Evolutionary conservation across 1,140 invertebrate species (phyloP), one percentile per base, ranked within the genome.

Genomic region (Hesperophylax magnus): DNA sequence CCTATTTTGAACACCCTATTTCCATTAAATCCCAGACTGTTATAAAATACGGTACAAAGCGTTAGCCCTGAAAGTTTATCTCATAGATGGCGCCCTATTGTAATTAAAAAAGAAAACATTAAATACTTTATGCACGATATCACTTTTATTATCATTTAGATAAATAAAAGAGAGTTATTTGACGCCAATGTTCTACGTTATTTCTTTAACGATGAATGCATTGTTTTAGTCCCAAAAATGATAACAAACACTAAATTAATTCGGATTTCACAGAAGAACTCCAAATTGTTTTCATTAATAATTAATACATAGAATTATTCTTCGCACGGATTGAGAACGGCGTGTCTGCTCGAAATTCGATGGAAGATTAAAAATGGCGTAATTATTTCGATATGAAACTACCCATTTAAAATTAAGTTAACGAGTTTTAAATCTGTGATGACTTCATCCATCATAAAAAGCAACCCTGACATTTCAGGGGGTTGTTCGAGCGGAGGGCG

Each of bases 1-100:
- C 20, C 63, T 65, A 65, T 65, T 65, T 65, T 65, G 15, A n/a
- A 65, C 63, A 65, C 63, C 63, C 63, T 27, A 65, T 65, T 65
- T 27, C 63, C 63, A 65, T 65, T 65, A 22, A 24, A 65, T 22
- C 18, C 27, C 17, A 17, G 27, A 34, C 22, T 27, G 63, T 65
- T 34, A 65, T 65, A 65, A 65, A 65, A 20, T 27, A 65, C 63
- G 63, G 1, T 65, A 18, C 24, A 65, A 65, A 18, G 63, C 63
- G 63, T 65, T 34, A 17, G 20, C 63, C 63, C 63, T 27, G 20
- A 22, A 24, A 5, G 17, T 65, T 65, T 27, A 27, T n/a, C 17
- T 27, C 18, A 27, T 65, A 27, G 27, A 31, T 27, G 20, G 27
- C 27, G 22, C 6, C 63, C 24, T 24, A n/a, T 24, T n/a, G 24